Evolutionary conservation across 1,140 invertebrate genomes (phyloP).

Genomic region (Dreissena rostriformis): DNA sequence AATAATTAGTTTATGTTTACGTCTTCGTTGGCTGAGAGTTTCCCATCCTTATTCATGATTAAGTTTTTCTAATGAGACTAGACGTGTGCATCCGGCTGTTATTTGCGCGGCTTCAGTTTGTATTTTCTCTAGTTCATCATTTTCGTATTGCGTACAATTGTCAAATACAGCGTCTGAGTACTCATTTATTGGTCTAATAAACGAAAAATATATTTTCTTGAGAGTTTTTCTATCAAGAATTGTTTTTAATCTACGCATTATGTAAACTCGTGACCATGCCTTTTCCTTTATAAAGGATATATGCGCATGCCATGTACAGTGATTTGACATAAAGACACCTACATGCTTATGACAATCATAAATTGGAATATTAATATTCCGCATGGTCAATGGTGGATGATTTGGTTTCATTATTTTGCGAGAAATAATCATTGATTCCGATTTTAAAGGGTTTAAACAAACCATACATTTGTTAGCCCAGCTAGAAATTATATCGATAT

Average conservation of each 20-base stretch:
- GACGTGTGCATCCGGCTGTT: neutral
- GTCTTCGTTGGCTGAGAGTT: no score
- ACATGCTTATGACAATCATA: slow-evolving; percentile 16
- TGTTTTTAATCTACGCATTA: slow-evolving; percentile 31
- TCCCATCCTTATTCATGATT: no score
- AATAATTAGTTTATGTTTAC: no score
- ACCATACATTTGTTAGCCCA: slow-evolving; percentile 36
- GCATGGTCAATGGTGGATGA: slow-evolving; percentile 1
- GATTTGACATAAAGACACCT: neutral
- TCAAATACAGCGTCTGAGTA: slow-evolving; percentile 9
- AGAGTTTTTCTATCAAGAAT: slow-evolving; percentile 28
- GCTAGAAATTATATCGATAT: slow-evolving; percentile 6
- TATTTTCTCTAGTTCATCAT: slow-evolving; percentile 8
- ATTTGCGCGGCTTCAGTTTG: slow-evolving; percentile 37
- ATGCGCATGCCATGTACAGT: slow-evolving; percentile 27
- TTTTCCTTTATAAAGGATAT: slow-evolving; percentile 1
- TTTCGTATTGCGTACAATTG: neutral
- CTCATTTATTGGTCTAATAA: slow-evolving; percentile 22
- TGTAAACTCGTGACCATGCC: slow-evolving; percentile 16
- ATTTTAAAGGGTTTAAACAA: slow-evolving; percentile 40
- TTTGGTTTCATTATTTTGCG: neutral
- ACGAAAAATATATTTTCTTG: slow-evolving; percentile 21
- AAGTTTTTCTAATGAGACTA: no score
- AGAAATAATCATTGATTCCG: slow-evolving; percentile 27
- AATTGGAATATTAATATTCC: neutral